Percentiles rank a stretch among this genome's conserved stretches.
Conservation (phyloP, 1,140 invertebrate genomes). For the Vollenhovia emeryi region DNA sequence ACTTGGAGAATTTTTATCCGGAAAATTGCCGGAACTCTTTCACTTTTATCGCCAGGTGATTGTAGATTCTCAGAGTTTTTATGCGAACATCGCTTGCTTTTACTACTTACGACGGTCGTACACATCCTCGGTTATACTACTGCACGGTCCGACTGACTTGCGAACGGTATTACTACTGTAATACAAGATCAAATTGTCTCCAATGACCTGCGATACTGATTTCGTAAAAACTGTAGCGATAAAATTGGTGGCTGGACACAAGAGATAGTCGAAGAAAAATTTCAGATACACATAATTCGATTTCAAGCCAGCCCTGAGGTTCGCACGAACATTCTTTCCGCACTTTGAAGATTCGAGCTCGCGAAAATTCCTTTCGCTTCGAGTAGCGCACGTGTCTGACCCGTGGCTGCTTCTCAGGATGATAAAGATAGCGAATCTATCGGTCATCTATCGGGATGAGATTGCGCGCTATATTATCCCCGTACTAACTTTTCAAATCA, state of each 20-base stretch:
- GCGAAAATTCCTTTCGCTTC: neutral
- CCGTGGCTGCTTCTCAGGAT: neutral
- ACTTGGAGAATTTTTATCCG: constrained; percentile 4
- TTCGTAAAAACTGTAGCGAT: neutral
- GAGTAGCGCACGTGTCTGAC: neutral
- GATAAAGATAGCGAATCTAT: constrained; percentile 19
- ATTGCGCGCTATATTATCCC: constrained; percentile 25
- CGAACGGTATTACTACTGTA: neutral
- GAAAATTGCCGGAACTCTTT: neutral
- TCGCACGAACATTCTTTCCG: neutral
- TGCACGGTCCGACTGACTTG: neutral
- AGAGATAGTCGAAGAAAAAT: neutral
- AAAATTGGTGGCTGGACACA: neutral
- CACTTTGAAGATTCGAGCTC: neutral
- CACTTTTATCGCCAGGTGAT: neutral
- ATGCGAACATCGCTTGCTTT: neutral
- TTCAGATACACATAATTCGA: neutral
- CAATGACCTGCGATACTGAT: neutral
- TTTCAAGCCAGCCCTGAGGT: neutral
- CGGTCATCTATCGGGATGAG: constrained; percentile 19
- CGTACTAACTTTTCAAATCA: constrained; percentile 21
- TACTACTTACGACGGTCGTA: neutral
- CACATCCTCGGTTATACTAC: constrained; percentile 10
- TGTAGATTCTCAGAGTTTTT: neutral
- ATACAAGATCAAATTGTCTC: neutral